Base-by-base conservation (phyloP, 1,140 invertebrate species). In the Choristoneura fumiferana region DNA sequence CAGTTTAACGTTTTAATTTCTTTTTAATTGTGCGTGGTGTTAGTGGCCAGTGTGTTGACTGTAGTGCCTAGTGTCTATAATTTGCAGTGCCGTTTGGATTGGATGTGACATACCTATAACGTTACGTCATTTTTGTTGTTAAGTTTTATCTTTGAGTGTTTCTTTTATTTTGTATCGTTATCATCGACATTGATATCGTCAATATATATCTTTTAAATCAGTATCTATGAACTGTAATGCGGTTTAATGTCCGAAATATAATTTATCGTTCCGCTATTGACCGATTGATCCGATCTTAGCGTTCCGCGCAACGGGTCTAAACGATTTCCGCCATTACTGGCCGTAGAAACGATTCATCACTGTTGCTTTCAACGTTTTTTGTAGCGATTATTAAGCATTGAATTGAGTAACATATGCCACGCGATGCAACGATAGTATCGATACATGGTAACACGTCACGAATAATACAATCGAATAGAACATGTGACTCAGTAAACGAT, bases 341-440 rank as follows among this genome's bases (percentile, higher is more conserved):
- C 33, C 56, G 56, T 63, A 73, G 63, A 68, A 69, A 65, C 68
- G 63, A 80, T 78, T 57, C 73, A 78, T 72, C 77, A 83, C 80
- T 83, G 65, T 84, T 83, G 80, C 80, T 85, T 85, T 85, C 82
- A 69, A 74, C 60, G 57, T 58, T 67, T 81, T 82, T 82, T 79
- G 79, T 62, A 58, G 71, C 65, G 22, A 29, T 29, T 3, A 29
- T 29, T 29, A 63, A 66, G 63, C 74, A 64, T 37, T 39, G 35
- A 70, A 70, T 82, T 75, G 62, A 76, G 73, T 76, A 76, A 78
- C 57, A 53, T 73, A 64, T 61, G 60, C 72, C 82, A 83, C 82
- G 80, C 80, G 70, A 82, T 76, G 62, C 63, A 63, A 66, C 52
- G 54, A 69, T 59, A 57, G 22, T 29, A 29, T 29, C 22, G 22